Evolutionary conservation across 2,888 invertebrate genomes (phyloP), one percentile per base, ranked within the genome.

Genomic region (Acleris laterana): DNA sequence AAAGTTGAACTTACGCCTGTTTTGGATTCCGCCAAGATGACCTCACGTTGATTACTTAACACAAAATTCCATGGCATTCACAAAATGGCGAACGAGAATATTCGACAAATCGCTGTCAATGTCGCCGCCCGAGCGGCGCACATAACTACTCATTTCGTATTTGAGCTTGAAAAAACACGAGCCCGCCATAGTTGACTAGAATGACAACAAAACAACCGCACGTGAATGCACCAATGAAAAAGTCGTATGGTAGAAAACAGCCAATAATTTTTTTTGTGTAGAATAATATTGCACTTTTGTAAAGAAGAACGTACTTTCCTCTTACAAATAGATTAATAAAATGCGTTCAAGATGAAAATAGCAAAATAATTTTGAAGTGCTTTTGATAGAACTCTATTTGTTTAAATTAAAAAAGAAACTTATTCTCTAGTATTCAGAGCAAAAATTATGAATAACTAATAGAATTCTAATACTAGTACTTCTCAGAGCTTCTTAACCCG

Each of bases 1-100:
- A 74, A 80, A 80, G 84, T 81, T 80, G 74, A 74, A 86, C 89
- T 85, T 81, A 88, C 85, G 77, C 77, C 74, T 78, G 80, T 79
- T 77, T 81, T 76, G 77, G 71, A 80, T 81, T 78, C 73, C 77
- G 74, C 72, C 68, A 66, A 70, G 68, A 73, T 78, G 72, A 77
- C 75, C 74, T 74, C 74, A 75, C 74, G 75, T 77, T 76, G 82
- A 85, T 90, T 90, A 90, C 85, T 88, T 88, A 88, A 88, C 85
- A 83, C 82, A 80, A 84, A 85, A 88, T 85, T 83, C 85, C 83
- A 85, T 82, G 79, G 81, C 82, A 84, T 83, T 82, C 77, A 90
- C 92, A 93, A 93, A 92, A 93, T 93, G 92, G 93, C 93, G 92
- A 85, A 90, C 82, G 84, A 85, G 80, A 87, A 84, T 89, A 88